Conservation (phyloP, 2,113 vertebrate species). For the Calypte anna region DNA sequence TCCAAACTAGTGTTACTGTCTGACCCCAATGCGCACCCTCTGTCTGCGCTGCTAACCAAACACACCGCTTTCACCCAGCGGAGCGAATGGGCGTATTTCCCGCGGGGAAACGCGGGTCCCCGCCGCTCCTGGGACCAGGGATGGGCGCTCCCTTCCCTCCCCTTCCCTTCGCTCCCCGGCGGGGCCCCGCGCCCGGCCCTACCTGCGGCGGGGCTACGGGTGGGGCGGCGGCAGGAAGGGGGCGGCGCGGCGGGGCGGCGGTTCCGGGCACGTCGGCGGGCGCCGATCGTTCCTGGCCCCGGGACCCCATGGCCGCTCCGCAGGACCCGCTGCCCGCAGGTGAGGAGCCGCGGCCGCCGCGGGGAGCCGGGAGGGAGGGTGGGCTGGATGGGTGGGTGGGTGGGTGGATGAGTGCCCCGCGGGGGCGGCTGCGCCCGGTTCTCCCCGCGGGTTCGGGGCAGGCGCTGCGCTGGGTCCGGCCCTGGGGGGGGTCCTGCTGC, state of each 20-base stretch:
- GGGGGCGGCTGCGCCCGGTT: background rate
- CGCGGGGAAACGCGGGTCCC: background rate
- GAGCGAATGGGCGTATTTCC: background rate
- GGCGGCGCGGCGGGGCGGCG: background rate
- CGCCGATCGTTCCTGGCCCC: background rate
- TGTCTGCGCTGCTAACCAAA: rapidly evolving
- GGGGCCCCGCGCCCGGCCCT: background rate
- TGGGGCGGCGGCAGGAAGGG: background rate
- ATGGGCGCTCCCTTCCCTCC: too few relatives aligned
- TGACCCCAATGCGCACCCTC: rapidly evolving
- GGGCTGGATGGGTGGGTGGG: background rate
- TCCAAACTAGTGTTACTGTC: rapidly evolving
- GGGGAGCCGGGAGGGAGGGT: background rate
- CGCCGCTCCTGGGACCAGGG: too few relatives aligned
- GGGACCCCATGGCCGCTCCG: slow-evolving; percentile 68
- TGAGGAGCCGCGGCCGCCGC: background rate
- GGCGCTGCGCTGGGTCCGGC: background rate
- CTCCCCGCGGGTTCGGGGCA: background rate
- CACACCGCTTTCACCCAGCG: rapidly evolving
- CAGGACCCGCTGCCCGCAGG: slow-evolving; percentile 63
- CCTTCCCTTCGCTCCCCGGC: too few relatives aligned
- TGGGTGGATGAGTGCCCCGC: too few relatives aligned
- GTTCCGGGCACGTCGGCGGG: slow-evolving; percentile 24
- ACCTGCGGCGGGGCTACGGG: slow-evolving; percentile 36
- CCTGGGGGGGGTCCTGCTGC: background rate